A percentile compares a stretch with the other conserved stretches of the same genome.
These are phyloP conservation scores for Acronicta leporina DNA, from an alignment of 2,888 invertebrate species.

Conservation along the genomic window DNA sequence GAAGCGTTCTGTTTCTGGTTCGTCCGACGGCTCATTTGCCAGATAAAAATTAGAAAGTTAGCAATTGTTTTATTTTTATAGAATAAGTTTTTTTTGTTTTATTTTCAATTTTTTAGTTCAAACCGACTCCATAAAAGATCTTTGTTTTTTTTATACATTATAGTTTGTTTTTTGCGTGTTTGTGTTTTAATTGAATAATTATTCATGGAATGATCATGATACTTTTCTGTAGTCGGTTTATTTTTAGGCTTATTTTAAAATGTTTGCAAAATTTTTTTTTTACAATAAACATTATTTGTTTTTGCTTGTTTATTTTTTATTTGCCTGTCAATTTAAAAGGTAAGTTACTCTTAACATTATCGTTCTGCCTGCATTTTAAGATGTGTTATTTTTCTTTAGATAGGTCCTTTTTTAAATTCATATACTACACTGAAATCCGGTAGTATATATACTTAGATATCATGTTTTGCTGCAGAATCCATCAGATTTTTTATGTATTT, in stretches of 20 bases:
- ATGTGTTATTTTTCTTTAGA: too few relatives aligned
- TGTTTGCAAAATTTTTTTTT: conserved; percentile 20
- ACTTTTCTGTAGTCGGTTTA: background rate
- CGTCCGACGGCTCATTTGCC: conserved; percentile 29
- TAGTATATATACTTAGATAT: too few relatives aligned
- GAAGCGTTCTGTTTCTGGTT: background rate
- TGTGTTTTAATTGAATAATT: background rate
- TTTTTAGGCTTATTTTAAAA: background rate
- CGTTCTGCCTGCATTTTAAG: background rate
- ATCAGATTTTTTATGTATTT: too few relatives aligned
- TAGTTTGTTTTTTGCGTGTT: background rate
- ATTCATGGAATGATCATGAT: too few relatives aligned
- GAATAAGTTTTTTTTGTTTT: background rate
- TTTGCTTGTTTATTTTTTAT: conserved; percentile 42
- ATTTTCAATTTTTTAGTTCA: background rate
- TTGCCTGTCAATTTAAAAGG: conserved; percentile 18
- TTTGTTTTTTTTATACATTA: background rate
- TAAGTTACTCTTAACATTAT: conserved; percentile 22
- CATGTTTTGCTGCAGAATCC: too few relatives aligned
- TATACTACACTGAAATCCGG: too few relatives aligned
- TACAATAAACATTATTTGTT: conserved; percentile 35
- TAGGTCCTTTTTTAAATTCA: too few relatives aligned
- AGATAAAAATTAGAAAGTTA: background rate
- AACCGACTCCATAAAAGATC: background rate
- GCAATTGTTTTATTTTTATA: background rate